Evolutionary conservation across 30 jellyfish, hydroid and myxozoan species (phyloP), one percentile per base, ranked within the genome.

Genomic region (Hydra vulgaris): DNA sequence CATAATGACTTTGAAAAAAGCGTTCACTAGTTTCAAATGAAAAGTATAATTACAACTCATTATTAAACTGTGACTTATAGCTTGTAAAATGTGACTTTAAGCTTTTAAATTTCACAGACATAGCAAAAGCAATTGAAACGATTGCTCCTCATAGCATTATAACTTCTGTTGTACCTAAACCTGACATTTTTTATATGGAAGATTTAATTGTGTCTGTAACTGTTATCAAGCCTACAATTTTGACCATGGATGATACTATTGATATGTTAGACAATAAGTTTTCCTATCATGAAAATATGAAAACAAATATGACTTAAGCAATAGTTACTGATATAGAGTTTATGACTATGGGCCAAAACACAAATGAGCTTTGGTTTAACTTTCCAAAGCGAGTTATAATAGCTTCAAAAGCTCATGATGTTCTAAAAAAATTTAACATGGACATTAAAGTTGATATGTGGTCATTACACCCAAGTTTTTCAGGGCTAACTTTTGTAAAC

Each of bases 391-490:
- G 80, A 67, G 84, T 84, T 16, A 75, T 84, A 26, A 55, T 87
- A 25, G 92, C 77, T 23, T 84, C 92, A 17, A 84, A 75, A 24
- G n/a, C n/a, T n/a, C n/a, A n/a, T n/a, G n/a, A 78, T 18, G 79
- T 71, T 0, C 17, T 23, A 18, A 71, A 23, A 17, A 71, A 21
- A 26, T 22, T 74, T 0, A 74, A 23, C 18, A 0, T 56, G 23
- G 78, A 74, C n/a, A n/a, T n/a, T n/a, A n/a, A n/a, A n/a, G n/a
- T n/a, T n/a, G n/a, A n/a, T n/a, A n/a, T n/a, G n/a, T 71, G 78
- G 23, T 27, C 86, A 68, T 54, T 54, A 54, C 18, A 25, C 76
- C 72, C 72, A 79, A 54, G 27, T 26, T 27, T 26, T 26, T 22
- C 94, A 27, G 91, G 86, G 56, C 12, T 72, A 24, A 67, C 67